These are phyloP conservation scores for Propithecus coquereli DNA, from an alignment of 2,113 vertebrate species.

Conservation along the genomic window DNA sequence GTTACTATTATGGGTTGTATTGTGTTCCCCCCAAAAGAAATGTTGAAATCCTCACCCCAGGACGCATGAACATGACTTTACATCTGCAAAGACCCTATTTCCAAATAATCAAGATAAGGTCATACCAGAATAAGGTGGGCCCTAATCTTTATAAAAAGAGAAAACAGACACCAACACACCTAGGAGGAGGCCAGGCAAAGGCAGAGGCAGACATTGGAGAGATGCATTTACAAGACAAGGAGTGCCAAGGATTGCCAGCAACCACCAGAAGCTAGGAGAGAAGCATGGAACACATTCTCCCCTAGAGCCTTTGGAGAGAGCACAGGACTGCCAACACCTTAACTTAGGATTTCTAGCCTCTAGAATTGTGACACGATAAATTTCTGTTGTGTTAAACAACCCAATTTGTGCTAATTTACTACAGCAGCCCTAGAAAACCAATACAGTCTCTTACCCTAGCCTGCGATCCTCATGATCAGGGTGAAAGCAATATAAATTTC, in stretches of 20 bases:
- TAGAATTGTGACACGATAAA: not conserved
- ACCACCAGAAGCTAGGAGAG: not conserved
- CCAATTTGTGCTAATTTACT: not conserved
- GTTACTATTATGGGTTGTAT: not conserved
- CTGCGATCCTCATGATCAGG: not conserved
- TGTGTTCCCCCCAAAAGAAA: not conserved
- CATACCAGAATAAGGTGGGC: not conserved
- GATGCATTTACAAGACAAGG: not conserved
- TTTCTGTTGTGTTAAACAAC: not conserved
- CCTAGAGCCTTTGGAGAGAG: not conserved
- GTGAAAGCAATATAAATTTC: slow-evolving; percentile 5
- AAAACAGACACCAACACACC: not conserved
- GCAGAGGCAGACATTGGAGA: not conserved
- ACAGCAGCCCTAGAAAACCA: not conserved
- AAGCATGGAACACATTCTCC: not conserved
- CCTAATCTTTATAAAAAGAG: not conserved
- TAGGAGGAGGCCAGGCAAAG: not conserved
- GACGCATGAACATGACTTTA: not conserved
- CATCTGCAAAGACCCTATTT: too few species aligned
- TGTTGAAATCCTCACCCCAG: not conserved
- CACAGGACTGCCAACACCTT: not conserved
- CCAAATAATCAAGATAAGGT: too few species aligned
- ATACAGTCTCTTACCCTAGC: not conserved
- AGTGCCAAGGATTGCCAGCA: not conserved
- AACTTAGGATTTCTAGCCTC: not conserved